A percentile compares a stretch with the other conserved stretches of the same genome.
These are phyloP conservation scores for Cassiopea xamachana DNA, from an alignment of 30 jellyfish, hydroid and myxozoan species.

Conservation along the genomic window DNA sequence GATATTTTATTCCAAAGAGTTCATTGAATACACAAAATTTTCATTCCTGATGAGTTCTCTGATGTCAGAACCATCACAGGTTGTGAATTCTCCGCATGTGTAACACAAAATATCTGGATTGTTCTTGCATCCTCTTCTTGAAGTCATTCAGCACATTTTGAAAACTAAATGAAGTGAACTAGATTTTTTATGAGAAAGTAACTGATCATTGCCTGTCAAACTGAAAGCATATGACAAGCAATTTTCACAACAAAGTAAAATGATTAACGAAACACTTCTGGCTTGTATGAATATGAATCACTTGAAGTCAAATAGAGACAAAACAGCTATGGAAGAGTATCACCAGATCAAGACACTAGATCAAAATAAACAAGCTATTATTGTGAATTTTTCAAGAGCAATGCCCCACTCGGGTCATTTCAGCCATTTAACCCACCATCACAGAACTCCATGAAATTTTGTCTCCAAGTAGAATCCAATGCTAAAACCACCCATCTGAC, in stretches of 20 bases:
- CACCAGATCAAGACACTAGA: not conserved
- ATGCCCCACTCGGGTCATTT: not conserved
- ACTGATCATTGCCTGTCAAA: slow-evolving; percentile 12
- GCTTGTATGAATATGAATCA: slow-evolving; percentile 3
- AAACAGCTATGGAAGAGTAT: not conserved
- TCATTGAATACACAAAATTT: slow-evolving; percentile 2
- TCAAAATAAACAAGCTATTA: slow-evolving; percentile 1
- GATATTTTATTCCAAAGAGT: not conserved
- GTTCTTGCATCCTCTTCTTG: slow-evolving; percentile 5
- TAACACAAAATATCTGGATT: not conserved
- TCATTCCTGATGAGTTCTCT: slow-evolving; percentile 1
- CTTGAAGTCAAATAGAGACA: not conserved
- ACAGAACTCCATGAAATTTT: too few relatives aligned
- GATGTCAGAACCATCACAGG: slow-evolving; percentile 13
- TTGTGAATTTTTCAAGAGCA: slow-evolving; percentile 9
- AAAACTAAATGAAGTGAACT: not conserved
- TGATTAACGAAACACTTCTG: slow-evolving; percentile 8
- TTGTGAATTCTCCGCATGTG: too few relatives aligned
- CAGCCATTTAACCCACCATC: too few relatives aligned
- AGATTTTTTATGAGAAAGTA: not conserved
- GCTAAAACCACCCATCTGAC: too few relatives aligned
- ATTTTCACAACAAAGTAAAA: not conserved
- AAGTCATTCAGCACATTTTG: not conserved
- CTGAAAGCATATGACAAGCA: slow-evolving; percentile 15
- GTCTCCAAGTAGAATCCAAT: too few relatives aligned